These are phyloP conservation scores for Hypomecis atomaria DNA, from an alignment of 2,888 invertebrate genomes.

Conservation along the genomic window DNA sequence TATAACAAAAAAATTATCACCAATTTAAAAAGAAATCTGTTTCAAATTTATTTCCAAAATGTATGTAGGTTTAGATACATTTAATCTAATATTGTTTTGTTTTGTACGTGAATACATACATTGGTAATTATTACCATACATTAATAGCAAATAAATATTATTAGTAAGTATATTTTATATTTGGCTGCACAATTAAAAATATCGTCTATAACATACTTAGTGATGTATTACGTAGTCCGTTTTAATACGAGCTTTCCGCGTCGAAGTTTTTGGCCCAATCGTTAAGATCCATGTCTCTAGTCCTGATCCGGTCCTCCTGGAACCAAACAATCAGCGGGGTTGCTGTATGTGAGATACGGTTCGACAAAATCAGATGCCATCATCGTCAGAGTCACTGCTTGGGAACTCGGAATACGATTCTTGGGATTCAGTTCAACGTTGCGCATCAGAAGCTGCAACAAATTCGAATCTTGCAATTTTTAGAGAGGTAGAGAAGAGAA, in stretches of 20 bases:
- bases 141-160: too few relatives aligned
- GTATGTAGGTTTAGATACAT: too few relatives aligned
- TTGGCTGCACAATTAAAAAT: conserved; percentile 6
- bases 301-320: not conserved
- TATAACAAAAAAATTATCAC: too few relatives aligned
- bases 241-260: not conserved
- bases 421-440: not conserved
- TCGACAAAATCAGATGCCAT: not conserved
- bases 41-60: too few relatives aligned
- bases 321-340: not conserved
- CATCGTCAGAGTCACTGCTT: not conserved
- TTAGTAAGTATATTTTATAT: not conserved
- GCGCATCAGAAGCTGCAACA: conserved; percentile 7
- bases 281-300: not conserved
- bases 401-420: not conserved
- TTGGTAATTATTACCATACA: too few relatives aligned
- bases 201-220: not conserved
- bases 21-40: too few relatives aligned
- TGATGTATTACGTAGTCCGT: too few relatives aligned
- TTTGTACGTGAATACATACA: too few relatives aligned
- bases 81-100: too few relatives aligned
- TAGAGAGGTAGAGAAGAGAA: not conserved
- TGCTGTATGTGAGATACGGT: conserved; percentile 1
- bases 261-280: not conserved
- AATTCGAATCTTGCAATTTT: not conserved